Base-by-base conservation (phyloP, 2,113 vertebrate species). In the Syngnathus scovelli region DNA sequence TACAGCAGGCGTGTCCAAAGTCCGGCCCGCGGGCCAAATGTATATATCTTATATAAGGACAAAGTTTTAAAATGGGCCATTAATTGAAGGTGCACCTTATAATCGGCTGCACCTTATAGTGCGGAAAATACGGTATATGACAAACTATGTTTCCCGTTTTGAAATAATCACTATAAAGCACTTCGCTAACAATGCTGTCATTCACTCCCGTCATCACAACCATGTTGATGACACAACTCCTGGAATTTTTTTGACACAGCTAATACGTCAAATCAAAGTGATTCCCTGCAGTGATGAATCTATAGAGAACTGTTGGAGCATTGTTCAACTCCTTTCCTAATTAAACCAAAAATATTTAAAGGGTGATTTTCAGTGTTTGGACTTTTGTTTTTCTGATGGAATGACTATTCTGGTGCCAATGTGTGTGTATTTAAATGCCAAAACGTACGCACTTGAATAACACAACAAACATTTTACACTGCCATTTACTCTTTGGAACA, bases 391-490 rank as follows among this genome's bases (percentile, higher is more conserved):
- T 75, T 70, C 23, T 33, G 61, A 64, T 52, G 66, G 37, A 52
- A 70, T 83, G 77, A 72, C 43, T 67, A 68, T 68, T 68, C 49
- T 23, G 56, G 10, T 5, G 46, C 72, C 78, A 82, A 87, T 87
- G 79, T 86, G 82, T 75, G 75, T 83, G 81, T 51, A 80, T 79
- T 89, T 86, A 87, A 36, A 23, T 77, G 68, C 49, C 48, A 62
- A 83, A 82, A 68, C 77, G 61, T 78, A 80, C 82, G 66, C 82
- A 80, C 76, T 76, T 66, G 63, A 75, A 56, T 13, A 56, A 58
- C 66, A 56, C 79, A 78, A 83, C 23, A 76, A 69, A 46, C 66
- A 71, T 68, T 85, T 82, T 79, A 85, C 86, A 71, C 79, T 21
- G 70, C 78, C 68, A 77, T 86, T 88, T 87, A 84, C 61, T 77